phyloP scores from a whole-genome alignment of 2,888 invertebrate genomes.

The Eucriotettix oculatus region DNA sequence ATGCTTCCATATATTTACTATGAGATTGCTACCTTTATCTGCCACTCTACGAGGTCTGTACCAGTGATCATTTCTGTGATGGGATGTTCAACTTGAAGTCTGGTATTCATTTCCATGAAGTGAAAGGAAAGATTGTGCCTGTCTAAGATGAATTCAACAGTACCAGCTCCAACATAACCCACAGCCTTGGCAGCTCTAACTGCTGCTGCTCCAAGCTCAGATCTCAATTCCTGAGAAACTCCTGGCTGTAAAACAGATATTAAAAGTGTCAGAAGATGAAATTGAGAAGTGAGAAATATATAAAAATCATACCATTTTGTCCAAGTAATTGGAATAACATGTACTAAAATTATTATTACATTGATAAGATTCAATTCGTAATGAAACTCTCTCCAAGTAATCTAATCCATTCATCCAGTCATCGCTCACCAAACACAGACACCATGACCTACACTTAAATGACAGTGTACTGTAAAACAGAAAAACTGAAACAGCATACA shows the following conservation, averaged over 20 bases:
- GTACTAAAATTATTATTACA: too few relatives aligned
- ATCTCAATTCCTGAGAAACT: constrained; percentile 55
- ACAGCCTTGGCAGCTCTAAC: constrained; percentile 90
- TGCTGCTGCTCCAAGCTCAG: constrained; percentile 72
- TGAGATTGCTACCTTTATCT: constrained; percentile 38
- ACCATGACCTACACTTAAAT: too few relatives aligned
- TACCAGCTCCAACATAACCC: constrained; percentile 93
- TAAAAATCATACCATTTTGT: not conserved
- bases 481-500: too few relatives aligned
- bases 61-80: constrained; percentile 96
- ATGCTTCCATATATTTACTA: not conserved
- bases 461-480: too few relatives aligned
- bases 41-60: constrained; percentile 97
- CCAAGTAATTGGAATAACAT: not conserved
- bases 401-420: too few relatives aligned
- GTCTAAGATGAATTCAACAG: constrained; percentile 95
- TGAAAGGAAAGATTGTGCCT: constrained; percentile 71
- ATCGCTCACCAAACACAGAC: too few relatives aligned
- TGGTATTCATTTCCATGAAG: constrained; percentile 99
- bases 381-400: too few relatives aligned
- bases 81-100: constrained; percentile 90
- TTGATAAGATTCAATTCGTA: too few relatives aligned
- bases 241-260: constrained; percentile 49
- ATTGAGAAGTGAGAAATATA: not conserved
- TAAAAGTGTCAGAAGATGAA: not conserved